A percentile compares a stretch with the other conserved stretches of the same genome.
Conservation (phyloP, 2,797 vertebrate species). For the Galaxias olidus region DNA sequence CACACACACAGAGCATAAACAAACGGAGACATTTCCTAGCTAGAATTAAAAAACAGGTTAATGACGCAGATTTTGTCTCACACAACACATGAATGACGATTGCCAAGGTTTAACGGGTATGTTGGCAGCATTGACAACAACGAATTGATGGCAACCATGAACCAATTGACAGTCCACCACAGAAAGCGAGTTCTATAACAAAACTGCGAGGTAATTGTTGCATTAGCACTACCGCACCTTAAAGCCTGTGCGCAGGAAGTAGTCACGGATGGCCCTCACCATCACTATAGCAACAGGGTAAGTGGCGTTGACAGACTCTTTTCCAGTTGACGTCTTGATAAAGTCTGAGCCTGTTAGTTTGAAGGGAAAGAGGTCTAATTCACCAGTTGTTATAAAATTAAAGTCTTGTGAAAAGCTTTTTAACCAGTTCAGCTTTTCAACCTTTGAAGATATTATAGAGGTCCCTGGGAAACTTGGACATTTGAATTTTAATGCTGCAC, state of each 20-base stretch:
- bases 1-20: neutral
- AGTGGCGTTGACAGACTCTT: constrained; percentile 93
- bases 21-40: neutral
- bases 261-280: constrained; percentile 91
- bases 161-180: neutral
- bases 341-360: constrained; percentile 89
- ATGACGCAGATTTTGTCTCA: too few species aligned
- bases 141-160: neutral
- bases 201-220: neutral
- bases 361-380: neutral
- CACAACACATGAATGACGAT: too few species aligned
- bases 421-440: too few species aligned
- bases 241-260: constrained; percentile 85
- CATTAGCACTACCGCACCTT: constrained; percentile 76
- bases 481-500: too few species aligned
- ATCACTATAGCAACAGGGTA: constrained; percentile 92
- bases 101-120: too few species aligned
- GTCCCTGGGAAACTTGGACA: too few species aligned
- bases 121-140: too few species aligned
- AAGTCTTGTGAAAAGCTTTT: too few species aligned
- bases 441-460: too few species aligned
- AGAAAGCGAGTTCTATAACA: neutral
- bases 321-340: constrained; percentile 97
- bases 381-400: too few species aligned
- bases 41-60: too few species aligned